phyloP scores from a whole-genome alignment of 2,797 vertebrate species.

The Acanthurus lineatus region DNA sequence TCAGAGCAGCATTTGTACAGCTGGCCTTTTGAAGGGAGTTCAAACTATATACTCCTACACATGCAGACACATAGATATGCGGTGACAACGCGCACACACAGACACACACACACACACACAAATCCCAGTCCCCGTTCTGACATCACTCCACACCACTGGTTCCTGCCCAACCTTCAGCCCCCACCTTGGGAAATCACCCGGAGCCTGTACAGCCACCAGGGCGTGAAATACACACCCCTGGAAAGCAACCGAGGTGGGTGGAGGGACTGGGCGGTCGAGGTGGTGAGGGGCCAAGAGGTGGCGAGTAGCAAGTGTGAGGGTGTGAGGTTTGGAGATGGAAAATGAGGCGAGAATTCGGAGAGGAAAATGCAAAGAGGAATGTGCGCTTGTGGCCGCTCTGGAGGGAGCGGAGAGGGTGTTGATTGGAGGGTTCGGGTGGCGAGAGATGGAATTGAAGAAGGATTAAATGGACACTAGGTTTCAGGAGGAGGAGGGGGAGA shows the following conservation, averaged over 20 bases:
- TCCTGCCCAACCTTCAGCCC: constrained; percentile 73
- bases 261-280: constrained; percentile 38
- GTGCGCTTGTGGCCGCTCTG: constrained; percentile 43
- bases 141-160: constrained; percentile 79
- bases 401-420: constrained; percentile 61
- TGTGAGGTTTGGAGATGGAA: constrained; percentile 61
- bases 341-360: constrained; percentile 49
- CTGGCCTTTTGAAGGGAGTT: constrained; percentile 75
- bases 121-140: constrained; percentile 60
- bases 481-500: constrained; percentile 44
- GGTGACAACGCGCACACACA: constrained; percentile 45
- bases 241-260: constrained; percentile 68
- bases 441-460: constrained; percentile 80
- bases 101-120: constrained; percentile 44
- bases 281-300: constrained; percentile 58
- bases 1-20: constrained; percentile 76
- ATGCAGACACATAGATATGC: constrained; percentile 55
- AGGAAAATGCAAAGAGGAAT: constrained; percentile 64
- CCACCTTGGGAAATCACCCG: constrained; percentile 83
- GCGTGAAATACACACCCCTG: constrained; percentile 80
- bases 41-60: constrained; percentile 67
- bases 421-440: constrained; percentile 65
- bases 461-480: constrained; percentile 80
- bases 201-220: constrained; percentile 77
- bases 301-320: constrained; percentile 58